These are phyloP conservation scores for Thermophis baileyi DNA, from an alignment of 2,113 vertebrate species.

Conservation along the genomic window DNA sequence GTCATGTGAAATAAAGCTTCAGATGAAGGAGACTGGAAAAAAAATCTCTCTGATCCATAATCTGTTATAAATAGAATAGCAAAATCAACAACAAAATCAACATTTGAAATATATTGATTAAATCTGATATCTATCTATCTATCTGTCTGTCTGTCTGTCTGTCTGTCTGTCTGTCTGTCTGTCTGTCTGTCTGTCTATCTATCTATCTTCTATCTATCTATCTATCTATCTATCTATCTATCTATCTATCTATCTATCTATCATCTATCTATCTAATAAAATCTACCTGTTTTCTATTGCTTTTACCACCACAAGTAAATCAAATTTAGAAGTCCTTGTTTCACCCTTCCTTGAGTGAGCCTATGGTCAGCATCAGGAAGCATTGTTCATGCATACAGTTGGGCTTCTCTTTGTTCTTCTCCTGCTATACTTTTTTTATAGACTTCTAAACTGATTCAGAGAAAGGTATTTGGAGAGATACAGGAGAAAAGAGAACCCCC, in stretches of 20 bases:
- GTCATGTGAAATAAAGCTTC: background rate
- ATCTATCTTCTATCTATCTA: no score
- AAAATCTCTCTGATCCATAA: conserved; percentile 29
- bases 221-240: no score
- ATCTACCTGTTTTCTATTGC: background rate
- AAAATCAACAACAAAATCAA: conserved; percentile 29
- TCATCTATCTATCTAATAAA: no score
- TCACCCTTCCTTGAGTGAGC: background rate
- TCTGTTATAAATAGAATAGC: conserved; percentile 23
- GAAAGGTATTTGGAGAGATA: background rate
- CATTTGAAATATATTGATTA: conserved; percentile 60
- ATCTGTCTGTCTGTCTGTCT: no score
- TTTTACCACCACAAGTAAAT: background rate
- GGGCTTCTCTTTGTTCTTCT: background rate
- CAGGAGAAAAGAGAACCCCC: background rate
- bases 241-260: no score
- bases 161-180: no score
- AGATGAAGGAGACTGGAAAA: background rate
- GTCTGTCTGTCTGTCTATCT: no score
- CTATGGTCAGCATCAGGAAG: background rate
- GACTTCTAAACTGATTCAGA: background rate
- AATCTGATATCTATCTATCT: conserved; percentile 38
- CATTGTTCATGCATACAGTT: background rate
- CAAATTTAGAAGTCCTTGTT: background rate
- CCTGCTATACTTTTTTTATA: background rate